Conservation (phyloP, 1,140 invertebrate species). For the Microplitis mediator region DNA sequence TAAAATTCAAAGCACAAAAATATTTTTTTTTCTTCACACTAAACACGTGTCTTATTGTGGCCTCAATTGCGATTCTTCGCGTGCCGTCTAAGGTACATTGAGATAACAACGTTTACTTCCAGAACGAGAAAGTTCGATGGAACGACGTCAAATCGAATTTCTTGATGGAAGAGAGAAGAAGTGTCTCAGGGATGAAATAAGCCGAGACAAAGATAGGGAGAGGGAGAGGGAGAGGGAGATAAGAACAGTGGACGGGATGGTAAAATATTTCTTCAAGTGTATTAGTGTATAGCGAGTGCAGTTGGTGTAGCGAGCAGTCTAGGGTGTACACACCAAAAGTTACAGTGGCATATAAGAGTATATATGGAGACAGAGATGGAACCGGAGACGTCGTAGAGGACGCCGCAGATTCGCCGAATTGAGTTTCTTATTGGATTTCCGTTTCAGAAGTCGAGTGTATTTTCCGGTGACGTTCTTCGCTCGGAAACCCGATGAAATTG, state of each 20-base stretch:
- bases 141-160: conserved; percentile 27
- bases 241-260: conserved; percentile 14
- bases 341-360: neutral
- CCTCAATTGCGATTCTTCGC: conserved; percentile 19
- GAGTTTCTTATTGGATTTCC: conserved; percentile 32
- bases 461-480: conserved; percentile 25
- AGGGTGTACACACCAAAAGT: too few relatives aligned
- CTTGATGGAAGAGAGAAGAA: neutral
- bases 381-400: conserved; percentile 1
- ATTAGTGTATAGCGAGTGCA: neutral
- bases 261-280: conserved; percentile 18
- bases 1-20: neutral
- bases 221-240: too few relatives aligned
- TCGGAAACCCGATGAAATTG: conserved; percentile 22
- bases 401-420: conserved; percentile 24
- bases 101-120: conserved; percentile 30
- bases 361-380: neutral
- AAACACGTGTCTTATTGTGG: conserved; percentile 13
- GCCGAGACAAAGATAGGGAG: neutral
- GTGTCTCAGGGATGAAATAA: conserved; percentile 13
- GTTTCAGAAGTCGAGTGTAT: conserved; percentile 31
- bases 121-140: conserved; percentile 30
- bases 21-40: neutral
- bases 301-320: too few relatives aligned
- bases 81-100: conserved; percentile 21